Conservation (phyloP, 2,113 vertebrate species). For the Bungarus multicinctus region DNA sequence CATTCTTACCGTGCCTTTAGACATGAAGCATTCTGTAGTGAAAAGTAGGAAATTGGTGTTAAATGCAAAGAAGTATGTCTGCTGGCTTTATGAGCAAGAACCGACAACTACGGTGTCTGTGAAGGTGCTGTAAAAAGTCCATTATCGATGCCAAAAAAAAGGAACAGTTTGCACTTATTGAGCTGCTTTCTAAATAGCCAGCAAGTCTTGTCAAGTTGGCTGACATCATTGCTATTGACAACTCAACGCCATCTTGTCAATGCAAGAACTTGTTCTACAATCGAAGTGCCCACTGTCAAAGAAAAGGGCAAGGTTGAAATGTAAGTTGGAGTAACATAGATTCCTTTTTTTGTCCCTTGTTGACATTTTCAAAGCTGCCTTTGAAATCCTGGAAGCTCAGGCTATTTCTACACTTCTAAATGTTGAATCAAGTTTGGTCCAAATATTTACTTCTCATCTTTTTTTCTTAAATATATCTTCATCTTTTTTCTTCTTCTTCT, state of each 20-base stretch:
- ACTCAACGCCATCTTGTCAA: not conserved
- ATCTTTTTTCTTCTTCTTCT: not conserved
- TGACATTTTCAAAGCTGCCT: not conserved
- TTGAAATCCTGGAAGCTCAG: not conserved
- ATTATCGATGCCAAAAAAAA: not conserved
- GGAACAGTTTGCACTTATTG: not conserved
- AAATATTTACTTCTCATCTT: not conserved
- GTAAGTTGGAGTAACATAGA: not conserved
- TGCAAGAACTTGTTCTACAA: not conserved
- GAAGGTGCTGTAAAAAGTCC: not conserved
- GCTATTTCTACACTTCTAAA: not conserved
- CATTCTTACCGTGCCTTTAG: not conserved
- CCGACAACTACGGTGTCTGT: not conserved
- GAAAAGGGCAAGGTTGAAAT: not conserved
- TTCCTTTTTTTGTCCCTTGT: not conserved
- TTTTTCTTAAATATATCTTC: not conserved
- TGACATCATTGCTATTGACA: not conserved
- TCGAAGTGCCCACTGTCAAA: not conserved
- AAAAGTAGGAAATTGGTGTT: not conserved
- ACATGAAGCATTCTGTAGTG: not conserved
- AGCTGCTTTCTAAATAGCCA: constrained; percentile 12
- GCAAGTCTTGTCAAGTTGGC: not conserved
- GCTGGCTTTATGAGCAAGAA: constrained; percentile 10
- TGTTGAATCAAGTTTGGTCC: not conserved
- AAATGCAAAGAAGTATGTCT: not conserved